Conservation (phyloP, 2,797 vertebrate genomes). For the Erpetoichthys calabaricus region DNA sequence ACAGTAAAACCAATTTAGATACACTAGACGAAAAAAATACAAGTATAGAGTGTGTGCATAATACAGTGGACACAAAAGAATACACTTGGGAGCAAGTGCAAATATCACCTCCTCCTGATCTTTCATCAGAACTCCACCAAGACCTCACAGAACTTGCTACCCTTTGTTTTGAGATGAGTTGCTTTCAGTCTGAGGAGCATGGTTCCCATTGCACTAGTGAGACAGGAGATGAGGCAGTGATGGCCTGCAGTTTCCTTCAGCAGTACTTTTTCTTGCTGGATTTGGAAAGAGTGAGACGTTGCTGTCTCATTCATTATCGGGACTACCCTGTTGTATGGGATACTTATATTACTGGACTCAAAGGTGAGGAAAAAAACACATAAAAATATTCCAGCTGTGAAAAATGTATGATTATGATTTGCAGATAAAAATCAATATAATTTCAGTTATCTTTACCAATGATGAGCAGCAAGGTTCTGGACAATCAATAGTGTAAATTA, state of each 20-base stretch:
- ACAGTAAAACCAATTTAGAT: too few species aligned
- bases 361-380: conserved; percentile 52
- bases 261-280: conserved; percentile 83
- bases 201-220: not conserved
- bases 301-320: conserved; percentile 56
- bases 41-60: too few species aligned
- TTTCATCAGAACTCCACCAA: conserved; percentile 46
- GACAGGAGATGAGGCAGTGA: not conserved
- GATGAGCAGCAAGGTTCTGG: too few species aligned
- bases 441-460: too few species aligned
- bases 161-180: conserved; percentile 66
- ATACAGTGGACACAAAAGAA: too few species aligned
- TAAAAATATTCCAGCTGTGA: too few species aligned
- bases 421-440: too few species aligned
- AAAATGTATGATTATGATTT: too few species aligned
- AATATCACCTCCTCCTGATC: conserved; percentile 36
- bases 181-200: conserved; percentile 27
- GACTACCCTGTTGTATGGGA: conserved; percentile 52
- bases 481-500: too few species aligned
- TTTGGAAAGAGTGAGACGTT: conserved; percentile 64
- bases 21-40: too few species aligned
- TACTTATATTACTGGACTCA: conserved; percentile 64
- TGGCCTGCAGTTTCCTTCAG: conserved; percentile 44
- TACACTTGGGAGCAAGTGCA: conserved; percentile 31
- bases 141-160: conserved; percentile 62